Evolutionary conservation across 2,888 invertebrate species (phyloP).

Genomic region (Drosophila neutralis): DNA sequence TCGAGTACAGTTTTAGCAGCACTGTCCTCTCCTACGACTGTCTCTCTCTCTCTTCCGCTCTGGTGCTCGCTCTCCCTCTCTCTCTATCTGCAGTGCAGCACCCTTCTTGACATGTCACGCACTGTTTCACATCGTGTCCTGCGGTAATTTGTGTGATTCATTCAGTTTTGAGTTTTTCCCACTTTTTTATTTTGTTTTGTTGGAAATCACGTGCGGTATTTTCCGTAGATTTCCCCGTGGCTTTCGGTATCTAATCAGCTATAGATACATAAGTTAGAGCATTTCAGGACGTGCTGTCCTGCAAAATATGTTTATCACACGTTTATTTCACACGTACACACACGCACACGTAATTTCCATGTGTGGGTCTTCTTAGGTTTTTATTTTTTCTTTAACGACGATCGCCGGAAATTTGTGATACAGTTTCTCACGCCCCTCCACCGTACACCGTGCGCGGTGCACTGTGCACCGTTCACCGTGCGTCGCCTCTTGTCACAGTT

Average conservation of each 20-base stretch:
- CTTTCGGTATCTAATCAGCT: conserved; percentile 54
- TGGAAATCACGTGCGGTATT: conserved; percentile 78
- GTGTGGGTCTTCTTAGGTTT: conserved; percentile 51
- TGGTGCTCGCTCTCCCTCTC: conserved; percentile 7
- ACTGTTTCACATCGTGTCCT: conserved; percentile 53
- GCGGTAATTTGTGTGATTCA: conserved; percentile 61
- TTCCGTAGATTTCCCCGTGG: conserved; percentile 62
- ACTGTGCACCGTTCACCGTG: not conserved
- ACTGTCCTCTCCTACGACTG: conserved; percentile 5
- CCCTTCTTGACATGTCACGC: conserved; percentile 50
- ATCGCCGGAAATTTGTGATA: conserved; percentile 53
- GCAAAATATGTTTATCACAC: conserved; percentile 44
- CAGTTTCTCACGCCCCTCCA: conserved; percentile 71
- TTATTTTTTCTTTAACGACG: conserved; percentile 38
- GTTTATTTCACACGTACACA: conserved; percentile 27
- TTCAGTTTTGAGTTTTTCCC: conserved; percentile 58
- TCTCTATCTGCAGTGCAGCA: conserved; percentile 4
- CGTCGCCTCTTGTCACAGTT: conserved; percentile 51
- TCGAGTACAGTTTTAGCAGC: conserved; percentile 46
- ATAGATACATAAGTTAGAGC: conserved; percentile 28
- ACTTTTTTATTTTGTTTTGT: conserved; percentile 45
- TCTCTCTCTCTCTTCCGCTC: conserved; percentile 2
- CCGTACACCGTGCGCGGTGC: conserved; percentile 9
- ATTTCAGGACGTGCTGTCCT: conserved; percentile 64
- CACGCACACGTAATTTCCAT: conserved; percentile 64